Evolutionary conservation across 2,113 vertebrate species (phyloP).

Genomic region (Caloenas nicobarica): DNA sequence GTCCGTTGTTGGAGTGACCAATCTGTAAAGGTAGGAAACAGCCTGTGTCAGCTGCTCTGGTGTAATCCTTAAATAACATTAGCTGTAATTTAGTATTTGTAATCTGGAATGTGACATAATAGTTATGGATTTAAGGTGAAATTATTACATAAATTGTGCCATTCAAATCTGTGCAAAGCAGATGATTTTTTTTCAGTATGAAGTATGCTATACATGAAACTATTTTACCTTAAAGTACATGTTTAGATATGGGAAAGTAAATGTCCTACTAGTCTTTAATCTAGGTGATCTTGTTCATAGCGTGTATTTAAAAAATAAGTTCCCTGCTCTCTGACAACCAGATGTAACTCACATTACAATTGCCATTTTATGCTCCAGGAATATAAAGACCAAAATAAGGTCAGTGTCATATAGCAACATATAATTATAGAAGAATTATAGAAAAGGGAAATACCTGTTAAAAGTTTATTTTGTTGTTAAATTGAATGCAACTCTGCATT

Average conservation of each 20-base stretch:
- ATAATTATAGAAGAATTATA: not conserved
- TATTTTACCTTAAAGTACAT: not conserved
- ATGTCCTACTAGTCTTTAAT: not conserved
- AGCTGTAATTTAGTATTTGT: not conserved
- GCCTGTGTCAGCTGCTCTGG: not conserved
- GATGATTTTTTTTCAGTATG: not conserved
- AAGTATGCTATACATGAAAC: not conserved
- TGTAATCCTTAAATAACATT: not conserved
- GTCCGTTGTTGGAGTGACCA: constrained; percentile 75
- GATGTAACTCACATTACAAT: not conserved
- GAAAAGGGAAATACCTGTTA: not conserved
- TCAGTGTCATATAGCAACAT: not conserved
- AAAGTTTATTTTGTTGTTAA: not conserved
- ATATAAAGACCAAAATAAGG: not conserved
- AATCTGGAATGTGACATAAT: not conserved
- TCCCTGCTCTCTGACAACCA: not conserved
- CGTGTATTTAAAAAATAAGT: not conserved
- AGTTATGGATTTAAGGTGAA: not conserved
- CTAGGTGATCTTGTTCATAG: not conserved
- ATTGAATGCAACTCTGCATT: not conserved
- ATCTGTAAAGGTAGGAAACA: constrained; percentile 76
- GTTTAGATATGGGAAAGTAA: not conserved
- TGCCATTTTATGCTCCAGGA: not conserved
- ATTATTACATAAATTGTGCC: not conserved
- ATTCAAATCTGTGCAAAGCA: not conserved